Conservation (phyloP, 2,888 invertebrate species). For the Globia sparganii region DNA sequence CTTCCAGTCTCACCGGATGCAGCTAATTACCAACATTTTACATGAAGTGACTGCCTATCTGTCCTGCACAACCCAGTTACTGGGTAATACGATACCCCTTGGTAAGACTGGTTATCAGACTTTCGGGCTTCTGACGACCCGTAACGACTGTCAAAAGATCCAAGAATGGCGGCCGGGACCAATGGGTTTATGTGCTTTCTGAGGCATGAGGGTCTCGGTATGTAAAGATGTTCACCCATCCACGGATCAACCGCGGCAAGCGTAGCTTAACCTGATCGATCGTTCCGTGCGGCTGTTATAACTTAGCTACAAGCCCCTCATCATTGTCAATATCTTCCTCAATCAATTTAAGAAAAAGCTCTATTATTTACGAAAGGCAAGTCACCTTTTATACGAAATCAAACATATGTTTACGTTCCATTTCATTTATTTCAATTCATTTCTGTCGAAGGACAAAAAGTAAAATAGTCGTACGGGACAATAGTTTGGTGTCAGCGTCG, state of each 20-base stretch:
- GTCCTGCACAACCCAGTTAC: background rate
- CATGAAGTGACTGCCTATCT: background rate
- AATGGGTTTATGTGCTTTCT: too few relatives aligned
- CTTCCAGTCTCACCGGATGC: background rate
- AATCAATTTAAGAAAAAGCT: conserved; percentile 31
- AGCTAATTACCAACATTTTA: background rate
- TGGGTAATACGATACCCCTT: background rate
- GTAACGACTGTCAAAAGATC: background rate
- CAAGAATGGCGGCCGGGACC: background rate
- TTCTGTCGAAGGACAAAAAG: conserved; percentile 71
- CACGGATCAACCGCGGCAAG: too few relatives aligned
- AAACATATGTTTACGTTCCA: conserved; percentile 60
- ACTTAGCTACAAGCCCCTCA: background rate
- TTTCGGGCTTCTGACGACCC: background rate
- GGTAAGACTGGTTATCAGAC: too few relatives aligned
- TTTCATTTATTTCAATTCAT: conserved; percentile 74
- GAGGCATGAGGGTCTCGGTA: too few relatives aligned
- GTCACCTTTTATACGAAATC: conserved; percentile 35
- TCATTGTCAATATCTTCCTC: conserved; percentile 6
- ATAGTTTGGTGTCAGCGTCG: conserved; percentile 69
- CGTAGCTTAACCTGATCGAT: background rate
- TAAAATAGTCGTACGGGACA: conserved; percentile 70
- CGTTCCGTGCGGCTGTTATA: background rate
- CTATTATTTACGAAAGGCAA: conserved; percentile 7
- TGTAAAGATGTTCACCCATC: too few relatives aligned